Conservation (phyloP, 2,797 vertebrate genomes). For the Hoplostethus mediterraneus region DNA sequence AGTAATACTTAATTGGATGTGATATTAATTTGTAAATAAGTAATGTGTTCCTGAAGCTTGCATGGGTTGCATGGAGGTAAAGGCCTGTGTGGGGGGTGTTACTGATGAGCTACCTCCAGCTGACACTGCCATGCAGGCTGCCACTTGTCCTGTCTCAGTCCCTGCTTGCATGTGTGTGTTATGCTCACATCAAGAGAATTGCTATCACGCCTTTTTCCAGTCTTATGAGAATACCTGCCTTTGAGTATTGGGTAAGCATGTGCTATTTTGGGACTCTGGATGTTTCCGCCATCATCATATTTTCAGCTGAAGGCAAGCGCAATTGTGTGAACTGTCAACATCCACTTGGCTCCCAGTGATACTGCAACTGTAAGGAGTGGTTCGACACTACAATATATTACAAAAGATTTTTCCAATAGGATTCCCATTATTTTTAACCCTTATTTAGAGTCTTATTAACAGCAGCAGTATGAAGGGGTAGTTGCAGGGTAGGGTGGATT, state of each 20-base stretch:
- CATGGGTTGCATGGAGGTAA: constrained; percentile 8
- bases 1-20: constrained; percentile 1
- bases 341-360: neutral
- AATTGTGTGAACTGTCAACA: constrained; percentile 44
- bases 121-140: neutral
- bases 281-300: constrained; percentile 36
- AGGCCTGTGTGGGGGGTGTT: constrained; percentile 2
- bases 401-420: neutral
- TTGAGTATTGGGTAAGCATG: constrained; percentile 18
- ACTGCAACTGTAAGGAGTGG: neutral
- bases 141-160: neutral
- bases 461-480: neutral
- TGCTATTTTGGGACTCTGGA: constrained; percentile 54
- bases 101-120: neutral
- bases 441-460: neutral
- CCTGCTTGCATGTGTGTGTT: neutral
- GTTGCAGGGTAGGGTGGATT: neutral
- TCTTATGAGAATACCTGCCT: constrained; percentile 56
- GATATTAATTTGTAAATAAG: constrained; percentile 11
- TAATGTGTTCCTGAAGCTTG: constrained; percentile 12
- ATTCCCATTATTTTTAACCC: too few species aligned
- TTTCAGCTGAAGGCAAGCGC: constrained; percentile 40
- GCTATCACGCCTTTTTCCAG: constrained; percentile 38
- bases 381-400: too few species aligned
- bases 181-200: constrained; percentile 17